Evolutionary conservation across 2,113 vertebrate species (phyloP), one percentile per base, ranked within the genome.

Genomic region (Paralichthys olivaceus): DNA sequence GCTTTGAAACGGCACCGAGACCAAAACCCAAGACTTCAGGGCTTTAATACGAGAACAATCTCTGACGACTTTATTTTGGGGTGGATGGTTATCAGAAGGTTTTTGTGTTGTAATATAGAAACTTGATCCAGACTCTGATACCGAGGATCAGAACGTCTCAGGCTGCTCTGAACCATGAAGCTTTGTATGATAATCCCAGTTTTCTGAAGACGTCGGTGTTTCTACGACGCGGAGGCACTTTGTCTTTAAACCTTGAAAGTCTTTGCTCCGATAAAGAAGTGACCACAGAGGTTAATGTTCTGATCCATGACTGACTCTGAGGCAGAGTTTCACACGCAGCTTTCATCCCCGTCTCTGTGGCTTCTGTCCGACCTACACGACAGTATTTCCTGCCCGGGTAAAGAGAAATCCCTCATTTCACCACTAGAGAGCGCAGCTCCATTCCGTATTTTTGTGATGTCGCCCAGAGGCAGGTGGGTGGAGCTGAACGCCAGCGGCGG

Each of bases 401-500:
- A 32, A 28, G 53, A 67, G 28, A 61, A 73, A 1, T 82, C 65
- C 73, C 61, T 72, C 7, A 0, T 45, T 1, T 71, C 61, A 0
- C 58, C 51, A 1, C 71, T 7, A 13, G 62, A 28, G 53, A 57
- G 53, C 0, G 1, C 91, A 86, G 6, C 75, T 58, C 88, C 94
- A 4, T 94, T 94, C 60, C 90, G 91, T n/a, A 96, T 65, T 32
- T 88, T 91, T 69, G 88, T 90, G 17, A 94, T 87, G 25, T 91
- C 94, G 6, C 87, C 93, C 43, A 90, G 84, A 22, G 96, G 94
- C 45, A 96, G 93, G 61, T 96, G 94, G 54, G 95, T 93, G 51
- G 97, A 96, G 84, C 94, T 95, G 80, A 95, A 98, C 0, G 96
- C 97, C 73, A 98, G 89, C 0, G 97, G 94, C 0, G 98, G 97